These are phyloP conservation scores for Hydropsyche tenuis DNA, from an alignment of 1,140 invertebrate genomes.

Conservation along the genomic window DNA sequence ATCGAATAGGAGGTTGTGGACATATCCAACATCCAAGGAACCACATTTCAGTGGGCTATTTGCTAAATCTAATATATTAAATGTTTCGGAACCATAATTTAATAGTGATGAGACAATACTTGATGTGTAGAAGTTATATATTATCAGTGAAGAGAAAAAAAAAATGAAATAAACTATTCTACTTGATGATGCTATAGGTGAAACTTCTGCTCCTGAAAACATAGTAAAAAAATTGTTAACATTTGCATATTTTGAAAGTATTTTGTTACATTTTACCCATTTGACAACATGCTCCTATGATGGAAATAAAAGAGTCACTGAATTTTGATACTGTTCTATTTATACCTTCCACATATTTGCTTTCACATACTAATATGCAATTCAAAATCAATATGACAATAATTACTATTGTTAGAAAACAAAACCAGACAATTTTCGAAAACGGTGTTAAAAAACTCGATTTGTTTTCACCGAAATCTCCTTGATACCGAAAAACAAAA, in stretches of 20 bases:
- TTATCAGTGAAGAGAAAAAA: constrained; percentile 52
- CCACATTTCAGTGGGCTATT: constrained; percentile 46
- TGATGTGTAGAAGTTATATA: constrained; percentile 57
- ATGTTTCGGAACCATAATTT: constrained; percentile 48
- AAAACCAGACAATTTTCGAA: constrained; percentile 41
- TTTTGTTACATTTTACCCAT: constrained; percentile 23
- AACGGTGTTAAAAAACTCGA: constrained; percentile 43
- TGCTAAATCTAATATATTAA: constrained; percentile 44
- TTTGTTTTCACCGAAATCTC: constrained; percentile 41
- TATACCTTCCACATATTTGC: constrained; percentile 35
- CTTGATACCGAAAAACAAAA: constrained; percentile 45
- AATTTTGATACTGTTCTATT: constrained; percentile 33
- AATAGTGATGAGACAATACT: constrained; percentile 55
- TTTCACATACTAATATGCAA: constrained; percentile 38
- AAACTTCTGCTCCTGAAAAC: constrained; percentile 50
- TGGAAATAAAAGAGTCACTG: constrained; percentile 45
- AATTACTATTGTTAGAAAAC: constrained; percentile 31
- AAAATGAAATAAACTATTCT: constrained; percentile 52
- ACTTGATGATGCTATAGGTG: constrained; percentile 49
- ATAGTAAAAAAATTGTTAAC: not conserved
- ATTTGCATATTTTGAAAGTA: not conserved
- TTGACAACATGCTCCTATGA: constrained; percentile 45
- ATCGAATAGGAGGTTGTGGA: constrained; percentile 48
- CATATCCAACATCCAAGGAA: constrained; percentile 46
- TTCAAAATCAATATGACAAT: constrained; percentile 40